A percentile compares a stretch with the other conserved stretches of the same genome.
These are phyloP conservation scores for Xestia sexstrigata DNA, from an alignment of 2,888 invertebrate species.

Conservation along the genomic window DNA sequence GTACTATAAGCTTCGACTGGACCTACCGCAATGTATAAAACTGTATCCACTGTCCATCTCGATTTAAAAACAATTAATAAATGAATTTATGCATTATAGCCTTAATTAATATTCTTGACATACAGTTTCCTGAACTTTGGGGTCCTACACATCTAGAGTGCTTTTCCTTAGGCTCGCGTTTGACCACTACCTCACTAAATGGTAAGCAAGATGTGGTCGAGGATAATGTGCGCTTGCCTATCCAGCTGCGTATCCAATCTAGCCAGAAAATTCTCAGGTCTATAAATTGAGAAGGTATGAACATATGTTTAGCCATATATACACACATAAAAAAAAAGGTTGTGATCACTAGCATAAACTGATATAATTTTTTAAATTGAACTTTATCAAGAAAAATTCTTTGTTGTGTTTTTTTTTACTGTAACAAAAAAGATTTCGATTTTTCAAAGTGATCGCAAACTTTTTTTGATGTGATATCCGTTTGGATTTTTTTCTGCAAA, in stretches of 20 bases:
- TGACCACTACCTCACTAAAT: neutral
- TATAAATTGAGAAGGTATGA: neutral
- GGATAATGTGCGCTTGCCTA: neutral
- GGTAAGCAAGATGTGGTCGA: neutral
- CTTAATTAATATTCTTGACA: neutral
- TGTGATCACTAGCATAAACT: too few species aligned
- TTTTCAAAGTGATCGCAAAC: too few species aligned
- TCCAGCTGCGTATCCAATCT: neutral
- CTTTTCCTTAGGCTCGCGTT: neutral
- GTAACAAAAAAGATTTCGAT: too few species aligned
- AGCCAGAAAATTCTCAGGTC: neutral
- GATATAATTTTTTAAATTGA: too few species aligned
- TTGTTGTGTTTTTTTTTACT: too few species aligned
- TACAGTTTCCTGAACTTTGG: neutral
- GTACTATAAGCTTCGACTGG: neutral
- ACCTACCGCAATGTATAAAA: conserved; percentile 6
- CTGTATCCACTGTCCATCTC: neutral
- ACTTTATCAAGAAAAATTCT: too few species aligned
- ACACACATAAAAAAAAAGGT: too few species aligned
- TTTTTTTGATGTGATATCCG: too few species aligned
- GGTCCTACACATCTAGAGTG: neutral
- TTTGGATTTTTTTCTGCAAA: neutral
- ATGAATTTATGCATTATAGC: neutral
- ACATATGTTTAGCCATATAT: neutral
- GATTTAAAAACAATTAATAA: neutral